Evolutionary conservation across 2,797 vertebrate genomes (phyloP).

Genomic region (Bovichtus diacanthus): DNA sequence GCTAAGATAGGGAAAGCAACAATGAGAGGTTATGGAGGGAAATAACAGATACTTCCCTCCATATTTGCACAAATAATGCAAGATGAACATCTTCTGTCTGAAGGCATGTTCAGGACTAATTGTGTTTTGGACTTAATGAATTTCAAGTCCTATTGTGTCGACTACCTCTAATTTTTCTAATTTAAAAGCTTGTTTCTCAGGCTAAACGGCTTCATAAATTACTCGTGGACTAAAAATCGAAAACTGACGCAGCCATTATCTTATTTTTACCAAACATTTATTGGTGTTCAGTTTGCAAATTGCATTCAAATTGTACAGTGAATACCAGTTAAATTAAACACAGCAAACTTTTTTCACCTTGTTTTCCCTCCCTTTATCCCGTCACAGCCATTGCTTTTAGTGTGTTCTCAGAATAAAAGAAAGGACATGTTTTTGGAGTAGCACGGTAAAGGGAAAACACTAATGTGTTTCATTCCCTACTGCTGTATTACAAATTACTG

Average conservation of each 20-base stretch:
- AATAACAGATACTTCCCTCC: neutral
- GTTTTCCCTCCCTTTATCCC: no score
- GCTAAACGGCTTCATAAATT: no score
- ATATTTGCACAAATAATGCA: neutral
- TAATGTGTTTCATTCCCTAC: neutral
- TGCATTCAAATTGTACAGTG: no score
- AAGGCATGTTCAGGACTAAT: neutral
- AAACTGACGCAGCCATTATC: neutral
- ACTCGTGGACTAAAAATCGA: no score
- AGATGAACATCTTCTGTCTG: no score
- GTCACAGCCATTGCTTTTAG: neutral
- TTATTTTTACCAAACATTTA: no score
- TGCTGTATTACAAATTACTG: neutral
- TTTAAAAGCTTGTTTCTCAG: neutral
- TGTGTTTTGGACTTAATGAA: no score
- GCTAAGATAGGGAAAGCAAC: neutral
- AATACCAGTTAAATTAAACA: no score
- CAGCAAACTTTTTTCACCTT: no score
- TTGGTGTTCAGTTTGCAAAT: no score
- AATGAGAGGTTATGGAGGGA: neutral
- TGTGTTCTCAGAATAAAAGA: neutral
- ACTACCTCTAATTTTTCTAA: no score
- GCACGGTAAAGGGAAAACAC: neutral
- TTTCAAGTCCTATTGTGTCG: no score
- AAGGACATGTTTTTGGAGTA: neutral